phyloP scores from a whole-genome alignment of 2,113 vertebrate species.

The Melanotaenia duboulayi region DNA sequence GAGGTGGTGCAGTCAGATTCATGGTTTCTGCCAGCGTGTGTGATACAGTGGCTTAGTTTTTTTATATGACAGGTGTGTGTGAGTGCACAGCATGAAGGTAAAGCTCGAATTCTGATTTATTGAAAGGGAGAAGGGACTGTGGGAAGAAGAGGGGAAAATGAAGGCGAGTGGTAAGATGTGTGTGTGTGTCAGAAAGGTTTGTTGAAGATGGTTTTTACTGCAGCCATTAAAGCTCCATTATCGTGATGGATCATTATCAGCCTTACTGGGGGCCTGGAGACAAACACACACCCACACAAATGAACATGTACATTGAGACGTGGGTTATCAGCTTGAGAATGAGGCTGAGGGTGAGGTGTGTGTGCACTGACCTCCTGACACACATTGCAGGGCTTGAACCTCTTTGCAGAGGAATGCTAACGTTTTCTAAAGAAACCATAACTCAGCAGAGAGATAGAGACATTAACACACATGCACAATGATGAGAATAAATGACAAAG shows the following conservation, averaged over 20 bases:
- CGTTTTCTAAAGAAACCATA: constrained; percentile 69
- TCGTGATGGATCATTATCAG: constrained; percentile 73
- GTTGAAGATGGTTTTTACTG: constrained; percentile 73
- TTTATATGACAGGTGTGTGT: constrained; percentile 43
- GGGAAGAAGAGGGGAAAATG: constrained; percentile 43
- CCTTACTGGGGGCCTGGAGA: constrained; percentile 48
- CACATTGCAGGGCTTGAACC: constrained; percentile 54
- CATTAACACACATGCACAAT: constrained; percentile 24
- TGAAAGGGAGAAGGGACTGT: constrained; percentile 49
- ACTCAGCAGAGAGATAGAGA: constrained; percentile 52
- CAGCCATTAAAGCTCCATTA: constrained; percentile 74
- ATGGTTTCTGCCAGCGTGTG: constrained; percentile 19
- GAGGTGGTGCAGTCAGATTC: constrained; percentile 19
- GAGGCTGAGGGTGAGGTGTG: constrained; percentile 32
- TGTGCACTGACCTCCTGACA: constrained; percentile 57
- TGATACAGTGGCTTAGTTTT: constrained; percentile 26
- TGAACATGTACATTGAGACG: constrained; percentile 11
- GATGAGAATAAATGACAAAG: constrained; percentile 7
- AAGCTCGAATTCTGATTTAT: constrained; percentile 48
- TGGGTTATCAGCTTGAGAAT: constrained; percentile 54
- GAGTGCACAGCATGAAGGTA: constrained; percentile 16
- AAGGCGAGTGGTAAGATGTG: constrained; percentile 23
- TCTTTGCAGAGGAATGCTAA: constrained; percentile 72
- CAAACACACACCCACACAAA: constrained; percentile 10
- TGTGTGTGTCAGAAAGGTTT: constrained; percentile 27